A percentile compares a stretch with the other conserved stretches of the same genome.
Evolutionary conservation across 1,140 invertebrate genomes (phyloP).

Genomic region (Neodiprion lecontei): DNA sequence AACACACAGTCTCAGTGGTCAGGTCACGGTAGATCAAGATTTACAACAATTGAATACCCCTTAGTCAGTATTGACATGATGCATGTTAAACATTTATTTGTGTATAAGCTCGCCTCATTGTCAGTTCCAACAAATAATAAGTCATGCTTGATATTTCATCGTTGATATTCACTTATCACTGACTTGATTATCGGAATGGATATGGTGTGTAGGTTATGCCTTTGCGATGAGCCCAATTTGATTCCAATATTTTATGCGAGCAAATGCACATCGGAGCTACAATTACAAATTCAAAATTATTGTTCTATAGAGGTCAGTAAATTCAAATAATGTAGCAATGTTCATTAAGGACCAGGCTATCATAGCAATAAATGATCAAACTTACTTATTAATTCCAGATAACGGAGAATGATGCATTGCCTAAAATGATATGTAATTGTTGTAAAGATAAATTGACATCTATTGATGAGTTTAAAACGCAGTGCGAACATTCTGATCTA

Average conservation of each 20-base stretch:
- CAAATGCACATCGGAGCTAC: not conserved
- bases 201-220: constrained; percentile 17
- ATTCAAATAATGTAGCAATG: not conserved
- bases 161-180: not conserved
- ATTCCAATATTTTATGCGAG: constrained; percentile 1
- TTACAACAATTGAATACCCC: no score
- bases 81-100: no score
- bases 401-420: constrained; percentile 9
- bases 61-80: no score
- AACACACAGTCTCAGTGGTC: no score
- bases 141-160: not conserved
- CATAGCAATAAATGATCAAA: not conserved
- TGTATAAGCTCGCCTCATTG: no score
- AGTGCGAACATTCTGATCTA: constrained; percentile 7
- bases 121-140: no score
- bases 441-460: constrained; percentile 8
- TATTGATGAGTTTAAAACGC: not conserved
- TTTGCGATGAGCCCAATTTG: constrained; percentile 7
- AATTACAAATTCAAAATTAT: constrained; percentile 10
- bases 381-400: constrained; percentile 6
- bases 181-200: constrained; percentile 9
- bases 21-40: no score
- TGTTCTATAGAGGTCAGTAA: constrained; percentile 17
- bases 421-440: constrained; percentile 2
- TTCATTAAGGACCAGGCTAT: not conserved